These are phyloP conservation scores for Coilia nasus DNA, from an alignment of 2,797 vertebrate genomes.

Conservation along the genomic window DNA sequence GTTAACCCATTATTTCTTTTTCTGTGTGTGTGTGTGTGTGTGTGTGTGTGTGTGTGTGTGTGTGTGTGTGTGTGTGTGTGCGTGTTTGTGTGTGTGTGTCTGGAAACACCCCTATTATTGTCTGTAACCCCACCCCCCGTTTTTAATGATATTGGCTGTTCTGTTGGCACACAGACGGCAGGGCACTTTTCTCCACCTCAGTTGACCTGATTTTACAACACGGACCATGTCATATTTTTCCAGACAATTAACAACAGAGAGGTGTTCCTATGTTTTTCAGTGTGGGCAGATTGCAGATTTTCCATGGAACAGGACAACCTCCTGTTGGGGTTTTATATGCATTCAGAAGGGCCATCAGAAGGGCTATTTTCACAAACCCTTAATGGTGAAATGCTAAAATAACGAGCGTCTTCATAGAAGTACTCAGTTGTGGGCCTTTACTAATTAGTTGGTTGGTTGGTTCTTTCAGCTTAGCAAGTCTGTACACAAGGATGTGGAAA, in stretches of 20 bases:
- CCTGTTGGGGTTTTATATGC: conserved; percentile 22
- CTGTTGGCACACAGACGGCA: conserved; percentile 43
- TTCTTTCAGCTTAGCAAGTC: background rate
- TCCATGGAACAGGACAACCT: conserved; percentile 15
- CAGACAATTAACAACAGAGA: conserved; percentile 20
- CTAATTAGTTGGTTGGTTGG: background rate
- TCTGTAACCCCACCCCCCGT: conserved; percentile 33
- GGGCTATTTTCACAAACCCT: background rate
- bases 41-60: background rate
- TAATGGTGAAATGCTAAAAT: background rate
- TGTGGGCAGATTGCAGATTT: background rate
- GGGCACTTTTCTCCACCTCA: conserved; percentile 53
- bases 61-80: conserved; percentile 30
- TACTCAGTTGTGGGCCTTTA: background rate
- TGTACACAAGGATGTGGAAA: background rate
- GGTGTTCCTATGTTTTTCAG: conserved; percentile 17
- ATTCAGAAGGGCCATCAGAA: conserved; percentile 6
- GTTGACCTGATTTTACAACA: conserved; percentile 55
- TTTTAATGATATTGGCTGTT: conserved; percentile 32
- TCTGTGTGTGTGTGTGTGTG: conserved; percentile 46
- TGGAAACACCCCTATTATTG: conserved; percentile 51
- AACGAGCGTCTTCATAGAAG: background rate
- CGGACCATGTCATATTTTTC: conserved; percentile 52
- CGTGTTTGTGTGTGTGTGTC: conserved; percentile 4
- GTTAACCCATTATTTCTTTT: conserved; percentile 87